phyloP scores from a whole-genome alignment of 2,888 invertebrate species.

The Spisula subtruncata region DNA sequence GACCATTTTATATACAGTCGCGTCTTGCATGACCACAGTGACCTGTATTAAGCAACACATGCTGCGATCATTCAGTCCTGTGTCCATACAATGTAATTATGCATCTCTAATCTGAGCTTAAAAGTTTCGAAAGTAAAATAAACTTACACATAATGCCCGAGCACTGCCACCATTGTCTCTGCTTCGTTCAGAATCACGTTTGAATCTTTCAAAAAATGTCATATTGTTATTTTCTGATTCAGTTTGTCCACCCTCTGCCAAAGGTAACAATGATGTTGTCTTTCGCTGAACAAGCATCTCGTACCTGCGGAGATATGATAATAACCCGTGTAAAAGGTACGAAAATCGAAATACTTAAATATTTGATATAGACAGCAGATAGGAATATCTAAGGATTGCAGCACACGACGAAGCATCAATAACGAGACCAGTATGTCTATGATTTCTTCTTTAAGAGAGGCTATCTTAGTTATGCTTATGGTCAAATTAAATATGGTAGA shows the following conservation, averaged over 20 bases:
- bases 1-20: too few species aligned
- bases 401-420: too few species aligned
- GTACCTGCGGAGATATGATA: neutral
- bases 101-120: neutral
- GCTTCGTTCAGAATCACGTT: slow-evolving; percentile 7
- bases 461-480: too few species aligned
- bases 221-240: neutral
- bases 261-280: neutral
- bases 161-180: neutral
- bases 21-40: too few species aligned
- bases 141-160: neutral
- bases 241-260: neutral
- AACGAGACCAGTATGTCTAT: too few species aligned
- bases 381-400: too few species aligned
- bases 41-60: too few species aligned
- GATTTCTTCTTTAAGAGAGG: too few species aligned
- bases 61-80: neutral
- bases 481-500: too few species aligned
- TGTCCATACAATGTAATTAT: neutral
- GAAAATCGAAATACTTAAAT: too few species aligned
- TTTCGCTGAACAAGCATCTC: neutral
- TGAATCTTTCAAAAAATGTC: slow-evolving; percentile 9
- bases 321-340: neutral
- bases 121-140: neutral
- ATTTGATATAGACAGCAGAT: too few species aligned